Evolutionary conservation across 2,113 vertebrate species (phyloP), one percentile per base, ranked within the genome.

Genomic region (Thryonomys swinderianus): DNA sequence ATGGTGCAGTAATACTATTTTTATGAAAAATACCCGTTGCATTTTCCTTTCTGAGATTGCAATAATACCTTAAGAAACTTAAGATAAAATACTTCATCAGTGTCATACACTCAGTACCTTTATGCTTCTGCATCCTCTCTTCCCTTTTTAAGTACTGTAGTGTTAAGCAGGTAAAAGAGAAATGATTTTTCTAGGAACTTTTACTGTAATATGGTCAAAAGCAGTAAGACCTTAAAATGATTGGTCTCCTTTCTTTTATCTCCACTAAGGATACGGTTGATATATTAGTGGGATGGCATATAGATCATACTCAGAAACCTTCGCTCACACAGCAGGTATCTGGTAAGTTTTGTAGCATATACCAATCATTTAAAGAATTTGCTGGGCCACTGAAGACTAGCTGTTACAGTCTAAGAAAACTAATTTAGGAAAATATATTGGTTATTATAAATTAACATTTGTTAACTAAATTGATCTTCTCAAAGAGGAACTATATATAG

Each of bases 241-340:
- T 80, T 88, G n/a, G 10, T 23, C 7, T 55, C 34, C 23, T 96
- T 18, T 96, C 73, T 95, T 30, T 69, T 97, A 37, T 96, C 61
- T 90, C 55, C 59, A 95, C 93, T 42, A 93, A 99, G 99, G 99
- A 99, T 98, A 99, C 99, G 0, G 99, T 99, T 98, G 99, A 99
- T 97, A 99, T 99, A 95, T 97, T 99, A 97, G 99, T 99, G 92
- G 99, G 99, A 85, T 99, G 99, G 99, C 99, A 99, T 97, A 99
- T 99, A 85, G 99, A 99, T 98, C 99, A 99, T 96, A 99, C 99
- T 87, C 99, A 99, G 99, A 99, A 99, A 92, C 99, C 99, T 92
- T 98, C 99, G 0, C 98, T 99, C 96, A 99, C 99, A 1, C 99
- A 99, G 14, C 99, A 99, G 84, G 99, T 99, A 57, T 99, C 99